Evolutionary conservation across 2,113 vertebrate genomes (phyloP).

Genomic region (Phrynosoma platyrhinos): DNA sequence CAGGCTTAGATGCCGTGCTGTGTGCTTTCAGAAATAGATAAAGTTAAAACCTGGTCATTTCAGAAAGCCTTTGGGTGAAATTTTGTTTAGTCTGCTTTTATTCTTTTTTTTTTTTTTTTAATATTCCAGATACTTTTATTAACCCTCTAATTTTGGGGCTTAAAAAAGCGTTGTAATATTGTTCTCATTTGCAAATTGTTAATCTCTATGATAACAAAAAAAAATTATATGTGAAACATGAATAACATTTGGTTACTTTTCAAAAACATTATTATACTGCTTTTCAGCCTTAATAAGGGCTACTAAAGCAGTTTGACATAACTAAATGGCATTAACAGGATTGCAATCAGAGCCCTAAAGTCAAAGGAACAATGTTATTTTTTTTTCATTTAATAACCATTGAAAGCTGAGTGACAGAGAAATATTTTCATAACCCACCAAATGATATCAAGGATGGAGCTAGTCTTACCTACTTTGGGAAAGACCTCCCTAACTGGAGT

Average conservation of each 20-base stretch:
- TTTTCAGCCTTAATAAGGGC: background rate
- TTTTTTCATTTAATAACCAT: background rate
- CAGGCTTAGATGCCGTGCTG: too few relatives aligned
- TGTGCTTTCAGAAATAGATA: too few relatives aligned
- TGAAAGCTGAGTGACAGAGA: background rate
- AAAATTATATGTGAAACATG: too few relatives aligned
- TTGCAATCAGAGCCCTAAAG: background rate
- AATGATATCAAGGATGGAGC: background rate
- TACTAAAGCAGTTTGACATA: background rate
- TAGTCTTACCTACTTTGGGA: background rate
- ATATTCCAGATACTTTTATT: too few relatives aligned
- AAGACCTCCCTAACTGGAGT: background rate
- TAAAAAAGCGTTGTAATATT: too few relatives aligned
- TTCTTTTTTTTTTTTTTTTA: too few relatives aligned
- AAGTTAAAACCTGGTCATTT: too few relatives aligned
- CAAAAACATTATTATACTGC: background rate
- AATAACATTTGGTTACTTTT: background rate
- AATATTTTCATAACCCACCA: background rate
- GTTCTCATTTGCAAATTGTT: too few relatives aligned
- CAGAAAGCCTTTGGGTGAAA: too few relatives aligned
- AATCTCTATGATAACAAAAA: too few relatives aligned
- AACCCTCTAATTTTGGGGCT: too few relatives aligned
- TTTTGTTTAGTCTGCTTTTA: too few relatives aligned
- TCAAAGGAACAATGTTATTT: background rate
- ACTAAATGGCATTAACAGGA: background rate